Evolutionary conservation across 35 echinoderm and acorn worm species (phyloP).

Genomic region (Ophioderma brevispina): DNA sequence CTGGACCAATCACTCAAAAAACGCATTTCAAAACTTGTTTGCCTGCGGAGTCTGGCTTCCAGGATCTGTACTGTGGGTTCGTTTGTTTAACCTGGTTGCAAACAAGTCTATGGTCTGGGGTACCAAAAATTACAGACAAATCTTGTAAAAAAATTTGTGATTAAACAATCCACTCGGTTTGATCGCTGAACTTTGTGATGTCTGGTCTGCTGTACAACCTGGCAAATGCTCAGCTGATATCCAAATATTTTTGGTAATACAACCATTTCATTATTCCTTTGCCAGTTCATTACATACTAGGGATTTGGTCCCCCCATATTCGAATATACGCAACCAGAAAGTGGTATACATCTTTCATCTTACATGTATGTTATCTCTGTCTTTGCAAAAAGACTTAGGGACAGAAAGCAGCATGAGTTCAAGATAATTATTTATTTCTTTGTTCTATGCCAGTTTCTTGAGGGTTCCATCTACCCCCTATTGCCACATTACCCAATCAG

Average conservation of each 20-base stretch:
- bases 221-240: conserved; percentile 64
- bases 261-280: conserved; percentile 59
- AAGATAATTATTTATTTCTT: conserved; percentile 61
- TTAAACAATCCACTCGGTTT: conserved; percentile 77
- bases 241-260: conserved; percentile 63
- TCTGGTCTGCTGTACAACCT: conserved; percentile 51
- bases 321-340: conserved; percentile 65
- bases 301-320: conserved; percentile 66
- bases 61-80: conserved; percentile 66
- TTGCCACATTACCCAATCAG: conserved; percentile 30
- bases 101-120: conserved; percentile 74
- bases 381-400: conserved; percentile 27
- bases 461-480: conserved; percentile 55
- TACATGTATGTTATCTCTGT: conserved; percentile 34
- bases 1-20: conserved; percentile 58
- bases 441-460: not conserved
- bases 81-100: conserved; percentile 66
- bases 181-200: conserved; percentile 60
- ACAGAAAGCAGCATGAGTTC: conserved; percentile 28
- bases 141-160: conserved; percentile 41
- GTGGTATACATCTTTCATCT: conserved; percentile 50
- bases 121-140: conserved; percentile 39
- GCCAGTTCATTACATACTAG: conserved; percentile 44
- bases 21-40: conserved; percentile 66
- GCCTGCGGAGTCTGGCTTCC: conserved; percentile 77